Conservation (phyloP, 2,888 invertebrate genomes). For the Encarsia formosa region DNA sequence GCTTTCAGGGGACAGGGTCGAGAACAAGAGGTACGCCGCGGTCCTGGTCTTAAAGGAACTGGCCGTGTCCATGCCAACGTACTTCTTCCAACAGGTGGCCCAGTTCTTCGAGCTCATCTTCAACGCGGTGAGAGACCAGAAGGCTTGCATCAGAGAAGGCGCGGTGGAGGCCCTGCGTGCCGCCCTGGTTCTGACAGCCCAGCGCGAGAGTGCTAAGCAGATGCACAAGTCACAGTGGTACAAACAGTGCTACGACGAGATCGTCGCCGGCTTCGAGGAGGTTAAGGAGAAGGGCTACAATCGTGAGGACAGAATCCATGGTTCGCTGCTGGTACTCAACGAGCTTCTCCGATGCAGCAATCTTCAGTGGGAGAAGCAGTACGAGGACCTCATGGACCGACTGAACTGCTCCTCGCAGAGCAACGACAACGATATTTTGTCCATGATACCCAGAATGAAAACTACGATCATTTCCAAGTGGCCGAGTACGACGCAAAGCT, state of each 20-base stretch:
- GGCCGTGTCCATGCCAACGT: constrained; percentile 93
- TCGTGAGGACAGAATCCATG: constrained; percentile 88
- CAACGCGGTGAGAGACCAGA: constrained; percentile 85
- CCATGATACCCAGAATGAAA: constrained; percentile 60
- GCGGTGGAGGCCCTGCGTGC: constrained; percentile 93
- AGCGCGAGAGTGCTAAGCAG: constrained; percentile 87
- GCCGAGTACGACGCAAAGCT: constrained; percentile 39
- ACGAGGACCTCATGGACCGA: constrained; percentile 67
- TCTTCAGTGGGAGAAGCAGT: constrained; percentile 78
- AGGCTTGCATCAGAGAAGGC: constrained; percentile 84
- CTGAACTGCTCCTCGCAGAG: constrained; percentile 48
- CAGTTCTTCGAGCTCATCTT: constrained; percentile 92
- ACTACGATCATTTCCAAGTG: constrained; percentile 58
- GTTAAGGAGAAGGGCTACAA: constrained; percentile 72
- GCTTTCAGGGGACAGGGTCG: constrained; percentile 85
- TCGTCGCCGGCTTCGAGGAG: constrained; percentile 75
- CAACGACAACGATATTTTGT: constrained; percentile 56
- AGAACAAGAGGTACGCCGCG: constrained; percentile 88
- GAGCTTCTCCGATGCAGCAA: constrained; percentile 90
- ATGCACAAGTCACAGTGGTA: constrained; percentile 86
- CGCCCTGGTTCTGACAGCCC: constrained; percentile 90
- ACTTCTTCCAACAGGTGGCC: constrained; percentile 92
- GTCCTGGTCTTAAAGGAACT: constrained; percentile 89
- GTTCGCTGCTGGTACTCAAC: constrained; percentile 86
- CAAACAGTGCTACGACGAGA: constrained; percentile 89